Conservation (phyloP, 2,113 vertebrate species). For the Megalops atlanticus region DNA sequence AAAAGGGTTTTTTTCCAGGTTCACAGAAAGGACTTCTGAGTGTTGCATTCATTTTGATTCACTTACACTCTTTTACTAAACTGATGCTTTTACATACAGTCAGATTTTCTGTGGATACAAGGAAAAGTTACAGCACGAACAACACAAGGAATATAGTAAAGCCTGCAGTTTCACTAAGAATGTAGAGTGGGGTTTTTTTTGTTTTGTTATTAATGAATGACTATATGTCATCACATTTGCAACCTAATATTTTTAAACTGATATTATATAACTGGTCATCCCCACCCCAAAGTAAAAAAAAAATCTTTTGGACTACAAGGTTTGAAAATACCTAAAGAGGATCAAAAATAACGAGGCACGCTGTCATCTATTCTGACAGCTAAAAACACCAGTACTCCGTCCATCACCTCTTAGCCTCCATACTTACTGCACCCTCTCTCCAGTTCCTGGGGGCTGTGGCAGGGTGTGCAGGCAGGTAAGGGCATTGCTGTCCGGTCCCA, state of each 20-base stretch:
- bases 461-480: conserved; percentile 29
- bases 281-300: not conserved
- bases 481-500: conserved; percentile 55
- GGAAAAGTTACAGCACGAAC: not conserved
- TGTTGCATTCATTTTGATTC: conserved; percentile 35
- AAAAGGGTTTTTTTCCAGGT: conserved; percentile 55
- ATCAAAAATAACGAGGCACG: not conserved
- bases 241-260: not conserved
- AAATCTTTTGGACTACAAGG: not conserved
- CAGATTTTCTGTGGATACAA: not conserved
- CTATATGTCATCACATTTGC: not conserved
- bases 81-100: not conserved
- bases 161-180: not conserved
- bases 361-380: not conserved
- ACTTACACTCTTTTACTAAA: too few species aligned
- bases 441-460: conserved; percentile 30
- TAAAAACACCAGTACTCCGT: conserved; percentile 36
- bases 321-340: not conserved
- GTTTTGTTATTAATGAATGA: too few species aligned
- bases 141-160: not conserved
- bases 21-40: conserved; percentile 53
- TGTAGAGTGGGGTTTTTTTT: too few species aligned
- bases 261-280: not conserved
- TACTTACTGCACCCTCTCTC: not conserved
- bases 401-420: conserved; percentile 53